These are phyloP conservation scores for Trachops cirrhosus DNA, from an alignment of 2,797 vertebrate genomes.

Conservation along the genomic window DNA sequence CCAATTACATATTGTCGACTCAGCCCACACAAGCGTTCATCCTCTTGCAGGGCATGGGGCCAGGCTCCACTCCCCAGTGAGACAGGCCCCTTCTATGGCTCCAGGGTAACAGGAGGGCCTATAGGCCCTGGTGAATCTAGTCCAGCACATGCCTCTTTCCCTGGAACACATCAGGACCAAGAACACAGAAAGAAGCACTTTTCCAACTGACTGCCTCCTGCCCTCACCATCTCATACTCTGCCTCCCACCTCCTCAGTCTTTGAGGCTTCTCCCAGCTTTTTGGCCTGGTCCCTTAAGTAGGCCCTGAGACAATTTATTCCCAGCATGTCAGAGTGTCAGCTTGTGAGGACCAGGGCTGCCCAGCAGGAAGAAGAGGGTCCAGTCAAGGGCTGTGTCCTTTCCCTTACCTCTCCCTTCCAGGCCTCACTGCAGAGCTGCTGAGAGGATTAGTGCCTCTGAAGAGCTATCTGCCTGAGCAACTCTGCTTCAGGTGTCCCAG, in stretches of 20 bases:
- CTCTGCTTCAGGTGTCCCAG: constrained; percentile 5
- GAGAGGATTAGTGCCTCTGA: constrained; percentile 64
- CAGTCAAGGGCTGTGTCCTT: constrained; percentile 10
- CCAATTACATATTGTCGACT: constrained; percentile 79
- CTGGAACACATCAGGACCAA: background rate
- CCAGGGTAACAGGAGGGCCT: constrained; percentile 45
- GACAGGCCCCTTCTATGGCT: constrained; percentile 34
- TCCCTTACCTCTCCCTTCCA: constrained; percentile 3
- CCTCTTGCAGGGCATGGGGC: constrained; percentile 66
- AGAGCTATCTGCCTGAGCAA: constrained; percentile 32
- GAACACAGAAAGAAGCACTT: background rate
- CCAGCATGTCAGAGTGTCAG: background rate
- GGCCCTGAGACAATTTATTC: background rate
- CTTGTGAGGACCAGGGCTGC: constrained; percentile 15
- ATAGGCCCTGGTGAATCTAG: constrained; percentile 22
- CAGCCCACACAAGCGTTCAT: constrained; percentile 78
- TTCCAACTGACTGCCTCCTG: background rate
- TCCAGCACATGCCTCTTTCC: background rate
- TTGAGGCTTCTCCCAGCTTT: background rate
- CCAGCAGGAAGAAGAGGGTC: constrained; percentile 12
- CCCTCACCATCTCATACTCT: background rate
- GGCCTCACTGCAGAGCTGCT: constrained; percentile 14
- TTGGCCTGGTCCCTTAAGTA: background rate
- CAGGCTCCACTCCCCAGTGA: constrained; percentile 56
- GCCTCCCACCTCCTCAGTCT: background rate